Evolutionary conservation across 2,113 vertebrate genomes (phyloP), one percentile per base, ranked within the genome.

Genomic region (Gasterosteus nipponicus): DNA sequence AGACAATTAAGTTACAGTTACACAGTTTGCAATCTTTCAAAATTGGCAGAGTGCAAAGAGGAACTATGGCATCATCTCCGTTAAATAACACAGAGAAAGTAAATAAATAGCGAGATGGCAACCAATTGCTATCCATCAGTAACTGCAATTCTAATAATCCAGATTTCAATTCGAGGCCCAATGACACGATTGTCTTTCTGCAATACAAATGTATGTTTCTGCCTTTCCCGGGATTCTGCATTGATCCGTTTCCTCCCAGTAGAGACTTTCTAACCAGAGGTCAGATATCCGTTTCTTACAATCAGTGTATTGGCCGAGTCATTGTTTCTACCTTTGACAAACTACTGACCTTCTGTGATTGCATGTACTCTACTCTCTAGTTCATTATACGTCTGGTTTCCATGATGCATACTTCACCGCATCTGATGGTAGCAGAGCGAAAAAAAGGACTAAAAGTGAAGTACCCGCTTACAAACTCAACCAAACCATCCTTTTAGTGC

Each of bases 391-490:
- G 22, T 26, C 22, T 26, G 22, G 22, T 26, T 26, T 26, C 22
- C 22, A 26, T 26, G 22, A 26, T 1, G 22, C 22, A 26, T 26
- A 26, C 22, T 26, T 26, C 22, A 26, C 22, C 22, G 22, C 29
- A 16, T 14, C 16, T 4, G 22, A 73, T 33, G 64, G 39, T 9
- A 38, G 35, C 22, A 60, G 67, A 63, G 10, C 14, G 22, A 19
- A 47, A n/a, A 42, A 26, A 46, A 33, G 3, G 16, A 16, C 29
- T 65, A 31, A 64, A 54, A 59, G 42, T 51, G 1, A 69, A 22
- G 39, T 75, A 82, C 80, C 75, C 82, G 71, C 59, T 79, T 47
- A 66, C 49, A 74, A 73, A 82, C 18, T 54, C n/a, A 67, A 60
- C 68, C 58, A 78, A 81, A 81, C 10, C 57, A 77, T 77, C 57